A percentile compares a stretch with the other conserved stretches of the same genome.
phyloP scores from a whole-genome alignment of 2,113 vertebrate species.

The sheep (Ovis aries) region ARS-UI_Ramb_v3.0 NC_056055.1:91732501-91733000 shows the following conservation, averaged over 20 bases:
- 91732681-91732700: neutral
- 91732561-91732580: neutral
- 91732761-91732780: neutral
- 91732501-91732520: neutral
- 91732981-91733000: neutral
- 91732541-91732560: neutral
- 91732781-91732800: neutral
- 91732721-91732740: neutral
- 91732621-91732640: neutral
- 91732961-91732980: neutral
- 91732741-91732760: neutral
- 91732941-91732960: neutral
- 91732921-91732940: neutral
- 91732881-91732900: neutral
- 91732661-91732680: neutral
- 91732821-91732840: neutral
- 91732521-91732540: neutral
- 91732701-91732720: neutral
- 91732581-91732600: neutral
- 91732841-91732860: neutral
- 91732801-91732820: neutral
- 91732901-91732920: neutral
- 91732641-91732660: neutral
- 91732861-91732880: neutral
- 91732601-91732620: neutral